A percentile compares a stretch with the other conserved stretches of the same genome.
Evolutionary conservation across 2,797 vertebrate genomes (phyloP).

Genomic region (Pseudomugil tenellus): DNA sequence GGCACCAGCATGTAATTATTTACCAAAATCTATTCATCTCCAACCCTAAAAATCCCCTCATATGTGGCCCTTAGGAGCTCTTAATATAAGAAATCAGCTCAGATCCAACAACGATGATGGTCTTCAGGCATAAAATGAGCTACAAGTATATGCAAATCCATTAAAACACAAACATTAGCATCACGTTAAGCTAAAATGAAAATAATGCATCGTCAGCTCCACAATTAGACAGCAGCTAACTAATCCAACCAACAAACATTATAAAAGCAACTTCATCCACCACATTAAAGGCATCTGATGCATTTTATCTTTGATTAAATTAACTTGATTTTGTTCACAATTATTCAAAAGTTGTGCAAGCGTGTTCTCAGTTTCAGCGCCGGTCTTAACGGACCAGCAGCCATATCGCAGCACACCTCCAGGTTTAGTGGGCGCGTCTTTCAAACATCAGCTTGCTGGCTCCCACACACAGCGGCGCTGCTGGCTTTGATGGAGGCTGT

Average conservation of each 20-base stretch:
- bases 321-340: not conserved
- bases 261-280: too few relatives aligned
- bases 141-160: not conserved
- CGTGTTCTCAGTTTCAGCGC: not conserved
- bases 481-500: slow-evolving; percentile 55
- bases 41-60: not conserved
- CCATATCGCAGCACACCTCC: slow-evolving; percentile 34
- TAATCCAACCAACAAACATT: too few relatives aligned
- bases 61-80: too few relatives aligned
- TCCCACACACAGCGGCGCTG: slow-evolving; percentile 18
- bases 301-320: not conserved
- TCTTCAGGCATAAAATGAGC: not conserved
- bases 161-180: not conserved
- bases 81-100: too few relatives aligned
- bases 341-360: not conserved
- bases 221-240: too few relatives aligned
- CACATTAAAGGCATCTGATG: not conserved
- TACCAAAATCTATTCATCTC: too few relatives aligned
- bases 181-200: not conserved
- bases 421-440: slow-evolving; percentile 60
- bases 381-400: slow-evolving; percentile 26
- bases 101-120: not conserved
- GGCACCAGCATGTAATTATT: not conserved
- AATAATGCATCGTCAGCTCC: not conserved
- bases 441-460: slow-evolving; percentile 57